These are phyloP conservation scores for Alca torda DNA, from an alignment of 2,797 vertebrate species.

Conservation along the genomic window DNA sequence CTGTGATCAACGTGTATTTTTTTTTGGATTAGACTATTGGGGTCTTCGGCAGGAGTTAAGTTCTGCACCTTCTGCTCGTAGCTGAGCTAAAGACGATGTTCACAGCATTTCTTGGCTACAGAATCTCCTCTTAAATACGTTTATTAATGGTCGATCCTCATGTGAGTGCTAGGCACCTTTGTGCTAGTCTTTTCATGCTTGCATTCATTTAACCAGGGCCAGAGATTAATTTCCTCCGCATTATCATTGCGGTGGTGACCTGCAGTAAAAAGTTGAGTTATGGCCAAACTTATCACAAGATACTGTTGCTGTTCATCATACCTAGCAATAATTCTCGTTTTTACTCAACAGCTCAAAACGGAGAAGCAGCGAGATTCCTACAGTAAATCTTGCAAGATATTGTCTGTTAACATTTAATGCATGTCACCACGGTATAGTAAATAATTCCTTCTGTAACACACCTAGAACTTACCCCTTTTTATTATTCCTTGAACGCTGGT, in stretches of 20 bases:
- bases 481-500: not conserved
- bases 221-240: conserved; percentile 71
- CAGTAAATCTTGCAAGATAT: conserved; percentile 61
- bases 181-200: not conserved
- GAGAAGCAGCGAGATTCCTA: not conserved
- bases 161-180: not conserved
- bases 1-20: rapidly evolving
- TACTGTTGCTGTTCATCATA: conserved; percentile 58
- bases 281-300: conserved; percentile 60
- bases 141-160: not conserved
- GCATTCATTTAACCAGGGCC: conserved; percentile 57
- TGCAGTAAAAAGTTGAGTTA: conserved; percentile 70
- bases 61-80: not conserved
- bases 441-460: conserved; percentile 13
- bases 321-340: conserved; percentile 54
- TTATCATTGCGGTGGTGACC: conserved; percentile 56
- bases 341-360: not conserved
- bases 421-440: conserved; percentile 3
- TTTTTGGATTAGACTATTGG: not conserved
- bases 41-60: not conserved
- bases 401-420: conserved; percentile 54
- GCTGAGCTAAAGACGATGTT: not conserved
- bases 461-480: not conserved
- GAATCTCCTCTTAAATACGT: not conserved
- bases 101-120: not conserved